phyloP scores from a whole-genome alignment of 2,888 invertebrate species.

The Ptilodon capucinus region DNA sequence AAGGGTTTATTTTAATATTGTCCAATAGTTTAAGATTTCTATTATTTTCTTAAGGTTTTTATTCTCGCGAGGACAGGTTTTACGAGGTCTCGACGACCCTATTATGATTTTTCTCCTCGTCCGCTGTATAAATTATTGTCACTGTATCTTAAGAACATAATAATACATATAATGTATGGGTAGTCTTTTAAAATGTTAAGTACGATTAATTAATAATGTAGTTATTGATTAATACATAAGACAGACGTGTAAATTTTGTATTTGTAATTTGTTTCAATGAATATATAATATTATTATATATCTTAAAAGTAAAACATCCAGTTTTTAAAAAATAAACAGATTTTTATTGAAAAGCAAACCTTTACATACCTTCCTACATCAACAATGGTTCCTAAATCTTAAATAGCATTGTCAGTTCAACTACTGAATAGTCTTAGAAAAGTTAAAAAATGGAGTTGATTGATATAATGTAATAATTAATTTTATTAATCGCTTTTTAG shows the following conservation, averaged over 20 bases:
- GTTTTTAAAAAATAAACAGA: slow-evolving; percentile 83
- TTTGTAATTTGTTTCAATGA: slow-evolving; percentile 88
- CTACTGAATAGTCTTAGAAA: too few species aligned
- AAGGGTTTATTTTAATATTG: slow-evolving; percentile 64
- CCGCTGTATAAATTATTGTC: slow-evolving; percentile 80
- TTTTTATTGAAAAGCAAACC: slow-evolving; percentile 53
- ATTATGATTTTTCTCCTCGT: slow-evolving; percentile 57
- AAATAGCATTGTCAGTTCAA: too few species aligned
- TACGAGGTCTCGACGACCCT: slow-evolving; percentile 39
- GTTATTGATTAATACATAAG: slow-evolving; percentile 69
- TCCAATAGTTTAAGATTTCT: slow-evolving; percentile 64
- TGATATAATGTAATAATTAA: too few species aligned
- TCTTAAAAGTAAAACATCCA: slow-evolving; percentile 86
- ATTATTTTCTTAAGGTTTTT: slow-evolving; percentile 37
- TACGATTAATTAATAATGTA: slow-evolving; percentile 76
- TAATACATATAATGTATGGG: slow-evolving; percentile 79
- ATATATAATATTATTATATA: slow-evolving; percentile 88
- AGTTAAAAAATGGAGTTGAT: too few species aligned
- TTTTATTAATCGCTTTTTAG: too few species aligned
- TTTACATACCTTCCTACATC: slow-evolving; percentile 5
- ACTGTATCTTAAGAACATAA: slow-evolving; percentile 71
- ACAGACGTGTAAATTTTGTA: slow-evolving; percentile 89
- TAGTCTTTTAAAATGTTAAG: slow-evolving; percentile 82
- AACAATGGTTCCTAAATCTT: too few species aligned
- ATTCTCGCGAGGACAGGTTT: slow-evolving; percentile 21